A percentile compares a stretch with the other conserved stretches of the same genome.
Conservation (phyloP, 2,888 invertebrate genomes). For the Eupithecia dodoneata region DNA sequence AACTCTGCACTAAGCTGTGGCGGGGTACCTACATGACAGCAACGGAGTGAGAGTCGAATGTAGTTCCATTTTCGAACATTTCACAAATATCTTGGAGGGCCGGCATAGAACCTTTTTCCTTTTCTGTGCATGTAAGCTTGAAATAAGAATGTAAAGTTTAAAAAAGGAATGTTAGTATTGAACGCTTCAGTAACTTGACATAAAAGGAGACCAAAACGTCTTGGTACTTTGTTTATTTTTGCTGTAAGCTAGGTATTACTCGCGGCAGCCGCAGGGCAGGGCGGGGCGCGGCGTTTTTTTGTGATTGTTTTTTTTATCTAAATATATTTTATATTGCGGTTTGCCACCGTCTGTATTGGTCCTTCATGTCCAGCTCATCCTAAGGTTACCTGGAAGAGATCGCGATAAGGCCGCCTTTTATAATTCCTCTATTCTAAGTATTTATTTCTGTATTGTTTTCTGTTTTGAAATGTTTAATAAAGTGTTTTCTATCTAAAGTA, state of each 20-base stretch:
- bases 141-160: conserved; percentile 25
- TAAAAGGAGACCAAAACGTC: conserved; percentile 24
- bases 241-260: too few species aligned
- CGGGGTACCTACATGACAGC: not conserved
- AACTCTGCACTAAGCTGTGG: not conserved
- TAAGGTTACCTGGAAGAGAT: too few species aligned
- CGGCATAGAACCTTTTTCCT: not conserved
- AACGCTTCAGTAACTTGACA: conserved; percentile 44
- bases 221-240: conserved; percentile 38
- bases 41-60: not conserved
- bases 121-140: conserved; percentile 15
- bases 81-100: conserved; percentile 6
- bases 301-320: too few species aligned
- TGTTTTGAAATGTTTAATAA: too few species aligned
- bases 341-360: too few species aligned
- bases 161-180: conserved; percentile 14
- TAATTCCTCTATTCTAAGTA: too few species aligned
- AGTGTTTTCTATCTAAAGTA: conserved; percentile 18
- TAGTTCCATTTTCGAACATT: not conserved
- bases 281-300: too few species aligned
- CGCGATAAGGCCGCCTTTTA: too few species aligned
- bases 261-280: too few species aligned
- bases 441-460: too few species aligned
- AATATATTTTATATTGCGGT: too few species aligned
- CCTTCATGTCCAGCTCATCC: too few species aligned